Evolutionary conservation across 1,140 invertebrate genomes (phyloP).

Genomic region (Drosophila bipectinata): DNA sequence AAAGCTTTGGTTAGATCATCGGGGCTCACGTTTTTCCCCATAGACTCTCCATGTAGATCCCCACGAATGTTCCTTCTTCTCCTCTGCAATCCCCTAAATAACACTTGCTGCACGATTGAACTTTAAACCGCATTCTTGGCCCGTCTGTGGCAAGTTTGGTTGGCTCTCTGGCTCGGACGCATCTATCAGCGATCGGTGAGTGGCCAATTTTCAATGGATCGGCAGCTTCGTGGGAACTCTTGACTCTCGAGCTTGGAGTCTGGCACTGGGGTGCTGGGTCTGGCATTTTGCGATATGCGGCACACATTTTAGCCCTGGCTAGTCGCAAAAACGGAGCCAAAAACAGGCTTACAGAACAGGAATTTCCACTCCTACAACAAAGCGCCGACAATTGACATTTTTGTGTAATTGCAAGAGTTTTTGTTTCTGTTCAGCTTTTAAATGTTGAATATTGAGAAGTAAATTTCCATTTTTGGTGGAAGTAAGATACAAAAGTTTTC

Average conservation of each 20-base stretch:
- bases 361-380: slow-evolving; percentile 81
- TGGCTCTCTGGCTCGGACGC: slow-evolving; percentile 45
- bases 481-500: not conserved
- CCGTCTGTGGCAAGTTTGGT: slow-evolving; percentile 29
- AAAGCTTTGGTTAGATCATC: slow-evolving; percentile 46
- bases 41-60: not conserved
- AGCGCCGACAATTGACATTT: slow-evolving; percentile 66
- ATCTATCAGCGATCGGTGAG: slow-evolving; percentile 57
- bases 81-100: slow-evolving; percentile 45
- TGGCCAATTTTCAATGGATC: slow-evolving; percentile 63
- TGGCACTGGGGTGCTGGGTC: slow-evolving; percentile 12
- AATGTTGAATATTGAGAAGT: slow-evolving; percentile 5
- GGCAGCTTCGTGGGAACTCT: slow-evolving; percentile 70
- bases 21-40: slow-evolving; percentile 20
- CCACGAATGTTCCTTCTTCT: slow-evolving; percentile 25
- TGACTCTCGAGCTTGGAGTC: slow-evolving; percentile 40
- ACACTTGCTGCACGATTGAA: slow-evolving; percentile 81
- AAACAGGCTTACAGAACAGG: slow-evolving; percentile 78
- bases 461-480: not conserved
- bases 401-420: slow-evolving; percentile 58
- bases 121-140: slow-evolving; percentile 79
- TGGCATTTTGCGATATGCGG: slow-evolving; percentile 67
- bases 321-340: slow-evolving; percentile 45
- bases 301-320: slow-evolving; percentile 69
- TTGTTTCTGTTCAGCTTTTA: slow-evolving; percentile 16